A percentile compares a stretch with the other conserved stretches of the same genome.
phyloP scores from a whole-genome alignment of 2,797 vertebrate species.

The Galago senegalensis region DNA sequence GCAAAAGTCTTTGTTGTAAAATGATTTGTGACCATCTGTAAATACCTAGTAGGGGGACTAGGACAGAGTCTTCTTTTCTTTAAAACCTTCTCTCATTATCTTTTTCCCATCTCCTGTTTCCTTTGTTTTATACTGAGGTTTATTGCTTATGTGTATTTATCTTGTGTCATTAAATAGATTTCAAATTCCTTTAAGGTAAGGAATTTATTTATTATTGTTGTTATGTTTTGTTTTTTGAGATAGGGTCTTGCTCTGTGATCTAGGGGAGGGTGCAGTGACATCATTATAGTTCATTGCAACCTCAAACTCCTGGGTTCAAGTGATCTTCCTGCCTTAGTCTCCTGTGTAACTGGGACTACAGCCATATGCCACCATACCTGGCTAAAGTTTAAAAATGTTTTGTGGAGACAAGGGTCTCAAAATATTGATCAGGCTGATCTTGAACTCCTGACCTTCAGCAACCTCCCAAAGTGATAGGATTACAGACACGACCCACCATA shows the following conservation, averaged over 20 bases:
- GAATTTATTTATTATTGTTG: not conserved
- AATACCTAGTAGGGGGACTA: too few relatives aligned
- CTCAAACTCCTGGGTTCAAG: not conserved
- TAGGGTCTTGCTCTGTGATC: not conserved
- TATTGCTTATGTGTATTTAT: constrained; percentile 38
- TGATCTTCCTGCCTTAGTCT: not conserved
- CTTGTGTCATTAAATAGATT: constrained; percentile 20
- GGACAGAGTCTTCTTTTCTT: not conserved
- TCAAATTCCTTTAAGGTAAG: constrained; percentile 1
- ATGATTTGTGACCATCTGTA: too few relatives aligned
- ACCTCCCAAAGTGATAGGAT: not conserved
- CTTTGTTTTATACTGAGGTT: constrained; percentile 36
- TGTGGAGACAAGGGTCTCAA: not conserved
- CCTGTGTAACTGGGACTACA: not conserved
- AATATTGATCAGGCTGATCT: not conserved
- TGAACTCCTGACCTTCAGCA: not conserved
- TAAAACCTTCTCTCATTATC: not conserved
- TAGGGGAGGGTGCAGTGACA: not conserved
- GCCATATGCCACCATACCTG: not conserved
- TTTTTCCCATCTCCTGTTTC: not conserved
- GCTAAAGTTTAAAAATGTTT: not conserved
- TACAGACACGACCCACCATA: not conserved
- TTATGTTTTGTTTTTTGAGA: not conserved
- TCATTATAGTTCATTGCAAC: not conserved
- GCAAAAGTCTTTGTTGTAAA: too few relatives aligned